Conservation (phyloP, 2,113 vertebrate genomes). For the Shinisaurus crocodilurus region DNA sequence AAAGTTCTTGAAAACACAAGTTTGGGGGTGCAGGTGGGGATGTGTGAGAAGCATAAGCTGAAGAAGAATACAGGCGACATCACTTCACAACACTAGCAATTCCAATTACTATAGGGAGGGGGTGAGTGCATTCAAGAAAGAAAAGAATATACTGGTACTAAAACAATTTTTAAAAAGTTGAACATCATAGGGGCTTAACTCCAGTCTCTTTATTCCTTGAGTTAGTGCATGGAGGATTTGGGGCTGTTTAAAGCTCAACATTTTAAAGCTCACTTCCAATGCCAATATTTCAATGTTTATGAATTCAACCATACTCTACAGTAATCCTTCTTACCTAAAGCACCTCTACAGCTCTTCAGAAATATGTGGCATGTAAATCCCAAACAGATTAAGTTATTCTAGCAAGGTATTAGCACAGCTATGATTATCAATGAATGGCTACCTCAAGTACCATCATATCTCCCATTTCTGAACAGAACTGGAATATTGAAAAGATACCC, state of each 20-base stretch:
- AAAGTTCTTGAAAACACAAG: not conserved
- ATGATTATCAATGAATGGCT: not conserved
- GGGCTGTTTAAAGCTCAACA: not conserved
- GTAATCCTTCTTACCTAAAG: slow-evolving; percentile 1
- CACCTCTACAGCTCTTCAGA: not conserved
- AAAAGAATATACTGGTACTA: too few species aligned
- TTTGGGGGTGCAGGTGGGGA: not conserved
- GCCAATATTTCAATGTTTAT: not conserved
- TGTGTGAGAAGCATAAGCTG: not conserved
- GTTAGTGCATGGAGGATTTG: not conserved
- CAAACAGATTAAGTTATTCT: not conserved
- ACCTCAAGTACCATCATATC: not conserved
- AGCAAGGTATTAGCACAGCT: not conserved
- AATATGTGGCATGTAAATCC: slow-evolving; percentile 8
- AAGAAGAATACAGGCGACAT: not conserved
- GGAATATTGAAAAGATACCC: not conserved
- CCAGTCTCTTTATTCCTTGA: slow-evolving; percentile 3
- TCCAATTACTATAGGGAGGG: not conserved
- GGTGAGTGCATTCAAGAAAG: not conserved
- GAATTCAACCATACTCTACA: not conserved
- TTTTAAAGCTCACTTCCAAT: not conserved
- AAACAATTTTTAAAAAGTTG: too few species aligned
- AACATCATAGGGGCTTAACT: not conserved
- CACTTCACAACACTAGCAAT: not conserved
- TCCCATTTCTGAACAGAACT: not conserved